A percentile compares a stretch with the other conserved stretches of the same genome.
phyloP scores from a whole-genome alignment of 2,797 vertebrate genomes.

The Amphiprion clarkii region DNA sequence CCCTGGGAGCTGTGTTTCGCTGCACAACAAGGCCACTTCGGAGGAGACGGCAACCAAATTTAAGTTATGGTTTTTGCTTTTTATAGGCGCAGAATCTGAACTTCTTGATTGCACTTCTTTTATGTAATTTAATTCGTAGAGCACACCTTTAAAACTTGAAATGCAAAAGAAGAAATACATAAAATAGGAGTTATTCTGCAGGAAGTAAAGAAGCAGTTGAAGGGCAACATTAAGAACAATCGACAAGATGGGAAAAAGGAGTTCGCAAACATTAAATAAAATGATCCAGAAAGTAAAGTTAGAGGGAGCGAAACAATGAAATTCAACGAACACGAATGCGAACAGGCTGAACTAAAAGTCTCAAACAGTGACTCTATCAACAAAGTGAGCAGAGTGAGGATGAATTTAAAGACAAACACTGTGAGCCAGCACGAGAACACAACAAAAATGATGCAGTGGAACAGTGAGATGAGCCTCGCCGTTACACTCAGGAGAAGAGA shows the following conservation, averaged over 20 bases:
- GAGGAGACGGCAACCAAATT: too few relatives aligned
- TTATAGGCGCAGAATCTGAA: too few relatives aligned
- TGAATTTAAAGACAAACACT: slow-evolving; percentile 36
- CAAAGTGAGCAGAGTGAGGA: slow-evolving; percentile 39
- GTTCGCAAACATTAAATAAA: slow-evolving; percentile 1
- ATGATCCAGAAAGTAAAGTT: slow-evolving; percentile 4
- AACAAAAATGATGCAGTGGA: slow-evolving; percentile 5
- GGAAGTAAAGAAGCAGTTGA: neutral
- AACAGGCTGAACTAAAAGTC: slow-evolving; percentile 29
- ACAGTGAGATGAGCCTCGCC: slow-evolving; percentile 23
- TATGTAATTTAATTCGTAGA: neutral
- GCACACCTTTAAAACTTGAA: neutral
- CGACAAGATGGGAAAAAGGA: neutral
- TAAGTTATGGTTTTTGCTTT: too few relatives aligned
- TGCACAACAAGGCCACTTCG: too few relatives aligned
- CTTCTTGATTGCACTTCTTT: too few relatives aligned
- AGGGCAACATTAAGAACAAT: neutral
- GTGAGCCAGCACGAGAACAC: slow-evolving; percentile 19
- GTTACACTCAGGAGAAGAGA: slow-evolving; percentile 23
- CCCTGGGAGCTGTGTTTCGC: too few relatives aligned
- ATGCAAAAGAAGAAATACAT: neutral
- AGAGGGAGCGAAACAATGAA: slow-evolving; percentile 16
- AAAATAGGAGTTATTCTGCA: neutral
- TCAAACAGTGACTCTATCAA: slow-evolving; percentile 39
- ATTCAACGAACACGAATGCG: slow-evolving; percentile 28